Conservation (phyloP, 2,797 vertebrate species). For the Lophotriccus pileatus region DNA sequence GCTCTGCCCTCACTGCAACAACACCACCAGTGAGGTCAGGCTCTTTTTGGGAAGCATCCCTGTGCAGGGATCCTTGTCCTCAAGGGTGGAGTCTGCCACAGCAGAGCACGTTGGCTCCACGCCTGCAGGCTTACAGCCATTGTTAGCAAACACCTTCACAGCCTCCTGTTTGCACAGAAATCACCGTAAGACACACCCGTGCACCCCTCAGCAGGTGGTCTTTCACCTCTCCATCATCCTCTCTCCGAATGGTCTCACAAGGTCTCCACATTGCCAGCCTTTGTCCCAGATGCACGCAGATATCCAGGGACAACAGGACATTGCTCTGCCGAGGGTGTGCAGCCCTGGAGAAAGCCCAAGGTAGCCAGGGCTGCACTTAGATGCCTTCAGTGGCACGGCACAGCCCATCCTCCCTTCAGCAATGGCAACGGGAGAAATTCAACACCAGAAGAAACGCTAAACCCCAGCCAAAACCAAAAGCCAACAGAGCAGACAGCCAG, state of each 20-base stretch:
- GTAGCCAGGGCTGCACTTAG: not conserved
- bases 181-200: not conserved
- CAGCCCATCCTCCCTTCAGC: not conserved
- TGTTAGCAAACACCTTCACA: not conserved
- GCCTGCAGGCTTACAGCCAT: not conserved
- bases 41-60: not conserved
- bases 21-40: not conserved
- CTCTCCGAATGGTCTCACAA: not conserved
- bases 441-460: not conserved
- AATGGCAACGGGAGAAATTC: not conserved
- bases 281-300: fast-evolving
- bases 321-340: fast-evolving
- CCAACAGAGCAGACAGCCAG: conserved; percentile 17
- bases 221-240: not conserved
- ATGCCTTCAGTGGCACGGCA: fast-evolving
- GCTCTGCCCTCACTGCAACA: not conserved
- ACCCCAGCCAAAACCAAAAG: conserved; percentile 25
- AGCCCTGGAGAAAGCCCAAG: not conserved
- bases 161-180: not conserved
- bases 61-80: not conserved
- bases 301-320: fast-evolving
- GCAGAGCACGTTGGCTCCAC: not conserved
- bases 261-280: fast-evolving
- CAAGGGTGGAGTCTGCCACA: not conserved
- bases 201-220: not conserved